Evolutionary conservation across 2,797 vertebrate genomes (phyloP).

Genomic region (Lepilemur ruficaudatus): DNA sequence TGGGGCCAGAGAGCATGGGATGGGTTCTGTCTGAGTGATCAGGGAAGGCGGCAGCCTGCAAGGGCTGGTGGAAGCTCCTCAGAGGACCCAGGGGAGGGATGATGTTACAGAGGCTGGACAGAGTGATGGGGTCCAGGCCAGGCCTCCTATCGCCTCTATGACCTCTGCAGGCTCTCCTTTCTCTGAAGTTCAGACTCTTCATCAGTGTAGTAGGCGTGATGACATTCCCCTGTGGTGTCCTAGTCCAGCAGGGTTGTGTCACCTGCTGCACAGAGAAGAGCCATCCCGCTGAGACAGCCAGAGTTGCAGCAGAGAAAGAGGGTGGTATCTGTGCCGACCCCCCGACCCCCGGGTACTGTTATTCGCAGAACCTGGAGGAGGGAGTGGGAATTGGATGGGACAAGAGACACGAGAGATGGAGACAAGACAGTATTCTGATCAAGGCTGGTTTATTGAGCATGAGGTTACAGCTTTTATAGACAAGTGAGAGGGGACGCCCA

Average conservation of each 20-base stretch:
- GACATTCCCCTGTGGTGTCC: background rate
- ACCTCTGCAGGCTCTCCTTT: background rate
- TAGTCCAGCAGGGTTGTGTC: background rate
- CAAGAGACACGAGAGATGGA: too few species aligned
- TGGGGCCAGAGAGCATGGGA: background rate
- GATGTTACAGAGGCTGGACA: background rate
- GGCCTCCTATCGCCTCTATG: background rate
- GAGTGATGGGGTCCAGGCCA: background rate
- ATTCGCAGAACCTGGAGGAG: too few species aligned
- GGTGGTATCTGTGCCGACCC: background rate
- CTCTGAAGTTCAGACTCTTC: background rate
- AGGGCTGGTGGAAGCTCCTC: background rate
- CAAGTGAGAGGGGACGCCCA: too few species aligned
- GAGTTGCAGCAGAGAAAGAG: background rate
- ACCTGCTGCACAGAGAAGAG: background rate
- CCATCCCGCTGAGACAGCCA: background rate
- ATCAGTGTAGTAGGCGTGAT: background rate
- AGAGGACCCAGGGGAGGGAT: background rate
- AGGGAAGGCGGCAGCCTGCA: background rate
- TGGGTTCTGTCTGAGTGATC: background rate
- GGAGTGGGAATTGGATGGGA: too few species aligned
- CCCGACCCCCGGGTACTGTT: too few species aligned
- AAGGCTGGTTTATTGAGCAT: too few species aligned
- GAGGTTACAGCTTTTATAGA: too few species aligned
- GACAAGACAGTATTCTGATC: too few species aligned